Base-by-base conservation (phyloP, 2,888 invertebrate genomes). In the Drosophila kanekoi region DNA sequence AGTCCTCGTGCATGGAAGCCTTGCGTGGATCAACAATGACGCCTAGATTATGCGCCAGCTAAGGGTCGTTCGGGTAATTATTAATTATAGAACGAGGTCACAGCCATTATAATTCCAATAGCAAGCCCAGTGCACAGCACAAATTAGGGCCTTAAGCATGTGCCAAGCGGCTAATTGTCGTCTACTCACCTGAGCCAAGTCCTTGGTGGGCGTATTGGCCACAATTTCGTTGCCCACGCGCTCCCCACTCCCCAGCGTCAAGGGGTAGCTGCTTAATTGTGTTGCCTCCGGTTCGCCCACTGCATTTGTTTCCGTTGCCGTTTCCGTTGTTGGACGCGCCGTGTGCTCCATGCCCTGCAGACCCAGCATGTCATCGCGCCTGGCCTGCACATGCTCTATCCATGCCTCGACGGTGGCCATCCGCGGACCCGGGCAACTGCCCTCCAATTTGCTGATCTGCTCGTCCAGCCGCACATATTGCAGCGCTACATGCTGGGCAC, bases 1-100 rank as follows among this genome's bases (percentile, higher is more conserved):
- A 92, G 68, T 92, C 92, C 84, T 92, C 92, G 69, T 92, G 92
- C 56, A 81, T 85, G 74, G 89, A 88, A 82, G 92, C 92, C 82
- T 92, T 92, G 16, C 89, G 86, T 73, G 84, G 76, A 77, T 92
- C 90, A 20, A 76, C 76, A 43, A 91, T 77, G 3, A 92, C 87
- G 48, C 91, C 92, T 60, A 92, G 67, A 62, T 90, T 91, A 52
- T 91, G 72, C 3, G 91, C 91, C 47, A 92, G 77, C 92, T 92
- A 41, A 3, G 40, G 38, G 20, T 52, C 18, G 35, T 38, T 14
- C 14, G 20, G 14, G 33, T 43, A 59, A 65, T 57, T 18, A 44
- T n/a, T 43, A 59, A 65, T 57, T 18, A 44, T n/a, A 14, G 57
- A 61, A 35, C 48, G 23, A 58, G 52, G 63, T n/a, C 64, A 14